phyloP scores from a whole-genome alignment of 2,888 invertebrate genomes.

The Drosophila recens region DNA sequence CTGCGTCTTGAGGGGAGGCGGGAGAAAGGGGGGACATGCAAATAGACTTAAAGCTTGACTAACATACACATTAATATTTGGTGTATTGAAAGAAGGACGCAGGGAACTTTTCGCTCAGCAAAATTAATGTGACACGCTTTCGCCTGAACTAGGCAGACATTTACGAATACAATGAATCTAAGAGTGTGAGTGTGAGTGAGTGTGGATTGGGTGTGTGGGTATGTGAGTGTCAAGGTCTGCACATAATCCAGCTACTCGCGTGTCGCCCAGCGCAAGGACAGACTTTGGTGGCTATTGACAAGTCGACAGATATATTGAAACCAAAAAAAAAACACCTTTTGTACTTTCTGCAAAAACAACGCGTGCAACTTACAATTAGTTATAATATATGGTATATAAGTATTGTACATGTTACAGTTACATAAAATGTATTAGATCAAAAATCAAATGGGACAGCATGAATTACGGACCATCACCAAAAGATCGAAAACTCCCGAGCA shows the following conservation, averaged over 20 bases:
- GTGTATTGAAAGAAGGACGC: conserved; percentile 56
- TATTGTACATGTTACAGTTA: conserved; percentile 21
- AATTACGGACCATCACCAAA: conserved; percentile 34
- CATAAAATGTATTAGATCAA: conserved; percentile 28
- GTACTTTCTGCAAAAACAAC: conserved; percentile 45
- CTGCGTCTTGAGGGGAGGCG: conserved; percentile 68
- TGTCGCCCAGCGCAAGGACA: conserved; percentile 85
- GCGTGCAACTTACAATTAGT: conserved; percentile 60
- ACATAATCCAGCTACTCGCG: conserved; percentile 82
- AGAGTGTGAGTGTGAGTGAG: conserved; percentile 17
- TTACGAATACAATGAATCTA: conserved; percentile 28
- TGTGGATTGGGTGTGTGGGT: conserved; percentile 24
- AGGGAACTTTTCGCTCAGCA: conserved; percentile 86
- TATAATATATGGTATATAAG: conserved; percentile 31
- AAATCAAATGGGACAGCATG: conserved; percentile 13
- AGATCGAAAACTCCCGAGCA: conserved; percentile 9
- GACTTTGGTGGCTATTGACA: conserved; percentile 56
- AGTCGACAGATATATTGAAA: conserved; percentile 24
- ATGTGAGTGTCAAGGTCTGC: conserved; percentile 35
- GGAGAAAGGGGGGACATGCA: conserved; percentile 55
- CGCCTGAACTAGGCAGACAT: conserved; percentile 69
- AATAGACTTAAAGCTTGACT: conserved; percentile 30
- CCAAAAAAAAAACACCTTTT: conserved; percentile 58
- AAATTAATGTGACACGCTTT: conserved; percentile 86
- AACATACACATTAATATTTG: conserved; percentile 28